These are phyloP conservation scores for Anhinga anhinga DNA, from an alignment of 2,113 vertebrate species.

Conservation along the genomic window DNA sequence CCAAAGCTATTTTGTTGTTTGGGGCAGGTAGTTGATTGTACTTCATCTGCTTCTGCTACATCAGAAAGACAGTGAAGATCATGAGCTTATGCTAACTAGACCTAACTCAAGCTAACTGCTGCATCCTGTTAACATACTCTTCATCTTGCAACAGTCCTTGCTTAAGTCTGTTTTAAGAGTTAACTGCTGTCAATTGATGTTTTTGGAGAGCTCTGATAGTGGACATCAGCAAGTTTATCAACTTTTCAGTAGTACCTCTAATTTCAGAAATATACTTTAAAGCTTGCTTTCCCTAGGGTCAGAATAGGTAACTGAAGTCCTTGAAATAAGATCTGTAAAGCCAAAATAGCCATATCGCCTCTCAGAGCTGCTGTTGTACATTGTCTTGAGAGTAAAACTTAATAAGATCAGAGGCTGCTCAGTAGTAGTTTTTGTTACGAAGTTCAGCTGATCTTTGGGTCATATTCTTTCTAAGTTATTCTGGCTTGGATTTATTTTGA, in stretches of 20 bases:
- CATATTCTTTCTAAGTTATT: not conserved
- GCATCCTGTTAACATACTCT: not conserved
- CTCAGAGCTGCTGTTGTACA: not conserved
- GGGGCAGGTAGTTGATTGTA: not conserved
- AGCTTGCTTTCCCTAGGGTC: not conserved
- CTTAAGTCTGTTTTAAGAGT: not conserved
- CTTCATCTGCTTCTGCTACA: not conserved
- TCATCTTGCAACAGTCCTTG: not conserved
- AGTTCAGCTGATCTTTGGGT: not conserved
- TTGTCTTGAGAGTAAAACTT: not conserved
- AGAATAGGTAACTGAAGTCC: not conserved
- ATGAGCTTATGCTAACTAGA: not conserved
- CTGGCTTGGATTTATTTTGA: not conserved
- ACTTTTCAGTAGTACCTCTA: conserved; percentile 7
- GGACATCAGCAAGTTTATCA: conserved; percentile 5
- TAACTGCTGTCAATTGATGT: not conserved
- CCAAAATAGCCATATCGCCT: not conserved
- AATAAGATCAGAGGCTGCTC: not conserved
- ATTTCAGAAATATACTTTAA: not conserved
- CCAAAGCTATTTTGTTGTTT: not conserved
- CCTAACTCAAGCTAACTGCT: not conserved
- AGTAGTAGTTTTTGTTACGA: not conserved
- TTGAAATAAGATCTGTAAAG: not conserved
- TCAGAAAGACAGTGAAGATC: not conserved
- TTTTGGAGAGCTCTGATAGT: not conserved